Evolutionary conservation across 2,797 vertebrate genomes (phyloP).

Genomic region (Saxicola maurus): DNA sequence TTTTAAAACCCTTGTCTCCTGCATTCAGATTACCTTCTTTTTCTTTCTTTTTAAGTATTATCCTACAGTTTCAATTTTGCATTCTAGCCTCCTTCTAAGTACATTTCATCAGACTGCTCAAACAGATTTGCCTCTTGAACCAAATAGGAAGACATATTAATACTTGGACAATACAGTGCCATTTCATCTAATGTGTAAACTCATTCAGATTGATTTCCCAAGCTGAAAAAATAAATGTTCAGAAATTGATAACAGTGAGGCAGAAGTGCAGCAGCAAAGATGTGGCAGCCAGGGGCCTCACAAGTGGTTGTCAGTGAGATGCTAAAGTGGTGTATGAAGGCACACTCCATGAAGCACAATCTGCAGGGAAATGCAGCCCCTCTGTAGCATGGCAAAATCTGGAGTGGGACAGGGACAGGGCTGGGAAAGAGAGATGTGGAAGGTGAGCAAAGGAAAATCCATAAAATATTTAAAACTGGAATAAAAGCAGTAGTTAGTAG

Average conservation of each 20-base stretch:
- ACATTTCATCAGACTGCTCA: background rate
- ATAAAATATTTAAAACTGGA: background rate
- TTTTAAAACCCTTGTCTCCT: background rate
- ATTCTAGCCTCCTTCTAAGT: background rate
- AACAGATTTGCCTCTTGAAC: background rate
- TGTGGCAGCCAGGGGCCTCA: background rate
- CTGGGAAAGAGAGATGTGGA: background rate
- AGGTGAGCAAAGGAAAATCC: background rate
- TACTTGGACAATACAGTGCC: background rate
- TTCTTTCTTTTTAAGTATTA: background rate
- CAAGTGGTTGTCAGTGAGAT: background rate
- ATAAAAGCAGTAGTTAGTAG: background rate
- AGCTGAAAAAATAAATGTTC: background rate
- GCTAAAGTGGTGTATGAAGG: background rate
- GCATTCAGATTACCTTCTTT: background rate
- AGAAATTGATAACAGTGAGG: background rate
- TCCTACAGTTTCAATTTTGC: background rate
- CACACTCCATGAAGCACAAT: accelerated
- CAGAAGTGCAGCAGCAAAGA: background rate
- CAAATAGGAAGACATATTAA: background rate
- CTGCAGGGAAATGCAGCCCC: background rate
- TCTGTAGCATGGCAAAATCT: background rate
- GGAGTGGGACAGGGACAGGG: background rate
- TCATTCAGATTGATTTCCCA: background rate
- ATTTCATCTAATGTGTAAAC: background rate